Evolutionary conservation across 2,113 vertebrate species (phyloP).

Genomic region (Cacatua alba): DNA sequence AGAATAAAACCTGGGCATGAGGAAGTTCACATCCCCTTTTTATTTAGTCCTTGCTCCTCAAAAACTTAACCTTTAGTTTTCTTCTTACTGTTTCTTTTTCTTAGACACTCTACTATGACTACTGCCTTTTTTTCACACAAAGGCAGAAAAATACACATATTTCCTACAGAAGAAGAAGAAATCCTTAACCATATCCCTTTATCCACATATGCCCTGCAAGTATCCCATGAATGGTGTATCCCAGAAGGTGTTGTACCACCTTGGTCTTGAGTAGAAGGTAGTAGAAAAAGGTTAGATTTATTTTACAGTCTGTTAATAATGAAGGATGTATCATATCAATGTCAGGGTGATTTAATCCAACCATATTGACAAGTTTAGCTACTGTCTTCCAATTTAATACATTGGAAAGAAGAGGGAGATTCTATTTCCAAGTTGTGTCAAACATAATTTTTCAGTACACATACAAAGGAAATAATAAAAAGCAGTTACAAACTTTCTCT

Average conservation of each 20-base stretch:
- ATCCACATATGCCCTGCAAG: background rate
- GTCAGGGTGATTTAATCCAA: background rate
- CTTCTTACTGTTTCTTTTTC: background rate
- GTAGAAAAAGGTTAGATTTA: background rate
- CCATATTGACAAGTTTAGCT: background rate
- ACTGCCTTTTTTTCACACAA: background rate
- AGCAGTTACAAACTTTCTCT: background rate
- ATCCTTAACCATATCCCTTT: background rate
- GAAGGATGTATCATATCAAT: background rate
- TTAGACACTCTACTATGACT: background rate
- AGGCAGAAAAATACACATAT: background rate
- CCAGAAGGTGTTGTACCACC: background rate
- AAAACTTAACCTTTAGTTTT: background rate
- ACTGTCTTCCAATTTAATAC: background rate
- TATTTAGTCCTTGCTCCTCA: background rate
- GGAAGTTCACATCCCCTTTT: background rate
- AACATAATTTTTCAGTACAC: background rate
- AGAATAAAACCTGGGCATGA: background rate
- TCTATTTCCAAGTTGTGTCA: background rate
- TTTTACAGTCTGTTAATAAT: background rate
- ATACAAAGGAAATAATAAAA: background rate
- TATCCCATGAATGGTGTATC: background rate
- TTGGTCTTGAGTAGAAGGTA: background rate
- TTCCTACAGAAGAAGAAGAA: background rate
- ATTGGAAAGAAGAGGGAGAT: background rate